Conservation (phyloP, 1,140 invertebrate species). For the Asbolus verrucosus region DNA sequence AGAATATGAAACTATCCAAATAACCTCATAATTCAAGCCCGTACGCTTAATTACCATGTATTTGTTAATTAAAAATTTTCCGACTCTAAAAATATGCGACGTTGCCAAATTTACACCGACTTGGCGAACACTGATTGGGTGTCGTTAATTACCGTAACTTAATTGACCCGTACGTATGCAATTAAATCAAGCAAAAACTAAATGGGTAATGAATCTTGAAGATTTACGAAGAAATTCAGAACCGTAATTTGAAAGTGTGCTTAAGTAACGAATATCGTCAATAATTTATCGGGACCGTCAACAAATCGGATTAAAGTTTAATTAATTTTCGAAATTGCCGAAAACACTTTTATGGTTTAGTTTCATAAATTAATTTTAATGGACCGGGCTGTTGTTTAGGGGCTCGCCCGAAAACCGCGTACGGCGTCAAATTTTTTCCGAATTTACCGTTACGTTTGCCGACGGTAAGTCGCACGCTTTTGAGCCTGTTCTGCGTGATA, state of each 20-base stretch:
- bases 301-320: constrained; percentile 32
- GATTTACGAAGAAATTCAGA: constrained; percentile 24
- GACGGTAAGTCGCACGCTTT: too few relatives aligned
- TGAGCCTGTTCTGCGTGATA: too few relatives aligned
- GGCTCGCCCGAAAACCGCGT: constrained; percentile 7
- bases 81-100: background rate
- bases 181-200: constrained; percentile 14
- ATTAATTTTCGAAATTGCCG: constrained; percentile 21
- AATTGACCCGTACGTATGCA: constrained; percentile 26
- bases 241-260: constrained; percentile 31
- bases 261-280: constrained; percentile 18
- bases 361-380: constrained; percentile 25
- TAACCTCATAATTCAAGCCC: background rate
- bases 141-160: constrained; percentile 3
- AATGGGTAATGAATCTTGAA: constrained; percentile 26
- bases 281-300: constrained; percentile 20
- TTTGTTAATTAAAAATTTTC: constrained; percentile 9
- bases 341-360: constrained; percentile 11
- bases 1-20: too few relatives aligned
- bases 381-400: background rate
- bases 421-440: background rate
- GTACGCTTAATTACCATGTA: background rate
- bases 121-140: constrained; percentile 1
- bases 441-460: constrained; percentile 11
- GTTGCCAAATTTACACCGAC: too few relatives aligned